These are phyloP conservation scores for Blennius ocellaris DNA, from an alignment of 2,113 vertebrate genomes.

Conservation along the genomic window DNA sequence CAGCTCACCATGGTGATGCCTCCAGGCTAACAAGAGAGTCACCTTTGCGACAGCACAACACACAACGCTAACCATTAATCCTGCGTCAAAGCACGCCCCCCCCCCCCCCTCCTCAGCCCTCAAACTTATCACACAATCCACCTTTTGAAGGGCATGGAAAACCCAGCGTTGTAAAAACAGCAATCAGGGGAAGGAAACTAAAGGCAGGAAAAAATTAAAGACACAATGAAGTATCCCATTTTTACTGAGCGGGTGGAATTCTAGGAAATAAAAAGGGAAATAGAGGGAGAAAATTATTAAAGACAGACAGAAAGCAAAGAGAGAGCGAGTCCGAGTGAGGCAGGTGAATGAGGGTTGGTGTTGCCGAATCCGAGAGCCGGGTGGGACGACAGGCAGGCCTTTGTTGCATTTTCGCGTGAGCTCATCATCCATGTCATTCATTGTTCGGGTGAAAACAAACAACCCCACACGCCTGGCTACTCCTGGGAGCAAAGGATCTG, in stretches of 20 bases:
- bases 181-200: background rate
- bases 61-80: no score
- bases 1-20: no score
- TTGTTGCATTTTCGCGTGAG: conserved; percentile 70
- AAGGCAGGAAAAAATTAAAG: no score
- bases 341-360: conserved; percentile 55
- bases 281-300: conserved; percentile 3
- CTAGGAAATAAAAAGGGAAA: background rate
- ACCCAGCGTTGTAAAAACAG: background rate
- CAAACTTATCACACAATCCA: background rate
- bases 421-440: conserved; percentile 75
- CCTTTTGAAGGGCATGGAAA: background rate
- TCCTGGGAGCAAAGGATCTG: conserved; percentile 34
- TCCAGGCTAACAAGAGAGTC: no score
- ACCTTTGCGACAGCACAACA: no score
- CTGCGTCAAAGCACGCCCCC: no score
- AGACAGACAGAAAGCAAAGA: background rate
- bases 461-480: conserved; percentile 48
- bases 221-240: no score
- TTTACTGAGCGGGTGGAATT: no score
- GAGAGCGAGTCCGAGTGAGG: conserved; percentile 16
- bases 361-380: conserved; percentile 17
- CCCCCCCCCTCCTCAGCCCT: no score
- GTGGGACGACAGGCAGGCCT: conserved; percentile 57
- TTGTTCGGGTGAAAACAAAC: conserved; percentile 77